Evolutionary conservation across 2,888 invertebrate genomes (phyloP), one percentile per base, ranked within the genome.

Genomic region (Xestia ashworthii): DNA sequence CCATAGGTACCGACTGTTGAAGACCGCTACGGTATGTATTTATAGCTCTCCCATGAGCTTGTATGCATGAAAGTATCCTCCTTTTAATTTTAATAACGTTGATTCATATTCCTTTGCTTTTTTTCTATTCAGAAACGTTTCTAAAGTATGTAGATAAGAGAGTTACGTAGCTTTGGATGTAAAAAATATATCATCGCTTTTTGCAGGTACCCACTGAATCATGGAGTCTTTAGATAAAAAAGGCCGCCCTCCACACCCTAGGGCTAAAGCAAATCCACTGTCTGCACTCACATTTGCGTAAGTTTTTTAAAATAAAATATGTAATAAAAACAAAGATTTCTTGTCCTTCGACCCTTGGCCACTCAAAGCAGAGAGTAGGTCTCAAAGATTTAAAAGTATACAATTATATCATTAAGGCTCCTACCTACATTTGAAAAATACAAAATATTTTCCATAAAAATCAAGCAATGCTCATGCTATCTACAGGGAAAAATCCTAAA

Each of bases 271-370:
- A 32, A 98, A 98, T 91, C 96, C 97, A n/a, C 87, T 98, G 55
- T 98, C 98, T 48, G 96, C 97, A n/a, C 92, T 97, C 69, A 97
- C 98, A 76, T 98, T 98, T 94, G 96, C 97, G 98, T 98, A 96
- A 97, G 97, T 97, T 58, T 0, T 12, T 16, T 41, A 55, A 38
- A 48, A 25, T 25, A 1, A 0, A 19, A 53, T 4, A 5, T n/a
- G 0, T 11, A n/a, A 32, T 32, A 14, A 14, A 32, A 71, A 53
- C 14, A n/a, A 38, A 25, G 14, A 38, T 65, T 9, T 46, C 32
- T 1, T 32, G 1, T 32, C 3, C 32, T 32, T 32, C 32, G 32
- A 32, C 32, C 32, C 32, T 32, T 32, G 1, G 32, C 32, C 32
- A 32, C 32, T 3, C 32, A 32, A 32, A 32, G 32, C 32, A 32